Conservation (phyloP, 1,140 invertebrate species). For the Hormaphis cornu region DNA sequence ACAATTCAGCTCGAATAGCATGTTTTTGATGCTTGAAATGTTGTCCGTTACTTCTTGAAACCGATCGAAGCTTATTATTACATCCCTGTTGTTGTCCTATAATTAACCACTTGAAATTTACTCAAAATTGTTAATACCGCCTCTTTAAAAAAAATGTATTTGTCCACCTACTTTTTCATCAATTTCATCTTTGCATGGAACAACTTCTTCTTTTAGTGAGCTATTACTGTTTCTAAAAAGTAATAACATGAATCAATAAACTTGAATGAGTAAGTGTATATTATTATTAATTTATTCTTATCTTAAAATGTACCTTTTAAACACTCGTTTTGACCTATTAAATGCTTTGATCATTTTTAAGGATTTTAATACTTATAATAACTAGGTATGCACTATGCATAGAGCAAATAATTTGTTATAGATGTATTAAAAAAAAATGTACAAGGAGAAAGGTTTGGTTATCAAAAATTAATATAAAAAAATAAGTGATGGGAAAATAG, state of each 20-base stretch:
- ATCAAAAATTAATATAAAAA: background rate
- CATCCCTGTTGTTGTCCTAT: conserved; percentile 14
- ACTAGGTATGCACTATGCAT: background rate
- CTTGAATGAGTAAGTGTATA: background rate
- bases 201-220: conserved; percentile 9
- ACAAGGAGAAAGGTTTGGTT: conserved; percentile 2
- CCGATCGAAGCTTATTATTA: conserved; percentile 19
- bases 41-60: conserved; percentile 27
- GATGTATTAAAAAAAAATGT: background rate
- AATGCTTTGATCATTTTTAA: conserved; percentile 30
- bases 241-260: background rate
- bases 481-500: conserved; percentile 10
- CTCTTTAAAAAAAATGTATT: background rate
- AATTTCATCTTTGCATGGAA: conserved; percentile 1
- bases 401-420: background rate
- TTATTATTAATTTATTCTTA: background rate
- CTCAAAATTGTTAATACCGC: conserved; percentile 11
- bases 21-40: conserved; percentile 21
- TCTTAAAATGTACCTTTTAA: conserved; percentile 5
- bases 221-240: conserved; percentile 21
- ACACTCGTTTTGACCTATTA: conserved; percentile 20
- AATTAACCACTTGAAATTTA: conserved; percentile 25
- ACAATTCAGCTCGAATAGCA: conserved; percentile 22
- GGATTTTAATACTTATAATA: background rate
- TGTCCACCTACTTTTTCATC: conserved; percentile 16